A percentile compares a stretch with the other conserved stretches of the same genome.
Evolutionary conservation across 2,888 invertebrate species (phyloP).

Genomic region (Mechanitis messenoides): DNA sequence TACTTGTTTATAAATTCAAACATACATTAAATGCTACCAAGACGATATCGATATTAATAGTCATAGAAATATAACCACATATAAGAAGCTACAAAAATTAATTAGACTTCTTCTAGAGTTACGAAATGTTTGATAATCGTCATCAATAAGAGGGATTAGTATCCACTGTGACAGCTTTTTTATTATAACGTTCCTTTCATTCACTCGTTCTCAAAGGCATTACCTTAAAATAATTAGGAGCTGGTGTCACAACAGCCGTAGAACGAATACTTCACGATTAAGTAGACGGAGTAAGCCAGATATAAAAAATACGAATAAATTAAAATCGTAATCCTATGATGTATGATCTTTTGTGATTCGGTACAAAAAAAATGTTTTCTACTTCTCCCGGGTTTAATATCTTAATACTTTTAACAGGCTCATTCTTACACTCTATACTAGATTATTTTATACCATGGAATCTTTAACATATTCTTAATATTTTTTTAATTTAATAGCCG

Average conservation of each 20-base stretch:
- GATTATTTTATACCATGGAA: background rate
- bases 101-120: background rate
- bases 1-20: slow-evolving; percentile 4
- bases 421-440: slow-evolving; percentile 35
- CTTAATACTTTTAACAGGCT: slow-evolving; percentile 62
- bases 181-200: slow-evolving; percentile 43
- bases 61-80: slow-evolving; percentile 26
- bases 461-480: background rate
- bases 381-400: slow-evolving; percentile 53
- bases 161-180: slow-evolving; percentile 31
- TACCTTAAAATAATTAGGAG: slow-evolving; percentile 68
- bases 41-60: no score
- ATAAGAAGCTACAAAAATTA: slow-evolving; percentile 32
- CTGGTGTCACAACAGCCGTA: slow-evolving; percentile 68
- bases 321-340: slow-evolving; percentile 69
- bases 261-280: slow-evolving; percentile 52
- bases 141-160: slow-evolving; percentile 17
- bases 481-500: background rate
- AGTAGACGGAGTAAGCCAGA: slow-evolving; percentile 58
- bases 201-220: slow-evolving; percentile 53
- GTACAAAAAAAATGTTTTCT: slow-evolving; percentile 49
- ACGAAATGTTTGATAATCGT: slow-evolving; percentile 3
- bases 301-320: slow-evolving; percentile 63
- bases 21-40: background rate
- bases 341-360: slow-evolving; percentile 55